A percentile compares a stretch with the other conserved stretches of the same genome.
These are phyloP conservation scores for Rhynchonema sp. DNA, from an alignment of 2,888 invertebrate genomes.

Conservation along the genomic window DNA sequence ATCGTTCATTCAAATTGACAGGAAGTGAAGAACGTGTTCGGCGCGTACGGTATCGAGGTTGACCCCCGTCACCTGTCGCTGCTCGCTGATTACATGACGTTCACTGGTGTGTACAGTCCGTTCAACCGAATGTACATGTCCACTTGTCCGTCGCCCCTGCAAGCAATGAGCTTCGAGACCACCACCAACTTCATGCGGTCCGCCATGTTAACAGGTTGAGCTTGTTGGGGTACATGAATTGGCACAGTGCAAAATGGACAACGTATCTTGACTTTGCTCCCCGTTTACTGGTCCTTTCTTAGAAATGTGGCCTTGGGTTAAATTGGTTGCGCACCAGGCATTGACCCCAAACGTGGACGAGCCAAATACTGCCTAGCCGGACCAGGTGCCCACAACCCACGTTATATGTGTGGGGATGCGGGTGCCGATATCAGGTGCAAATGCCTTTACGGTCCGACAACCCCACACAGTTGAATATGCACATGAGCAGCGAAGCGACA, in stretches of 20 bases:
- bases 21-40: conserved; percentile 90
- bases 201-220: conserved; percentile 46
- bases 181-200: conserved; percentile 61
- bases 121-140: conserved; percentile 41
- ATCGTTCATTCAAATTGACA: conserved; percentile 11
- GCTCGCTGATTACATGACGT: conserved; percentile 95
- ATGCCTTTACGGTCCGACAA: background rate
- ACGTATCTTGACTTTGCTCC: no score
- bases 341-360: no score
- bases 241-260: no score
- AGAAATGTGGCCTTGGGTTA: no score
- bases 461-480: no score
- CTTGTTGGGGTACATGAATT: background rate
- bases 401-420: no score
- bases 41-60: conserved; percentile 85
- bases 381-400: no score
- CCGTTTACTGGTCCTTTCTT: no score
- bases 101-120: conserved; percentile 43
- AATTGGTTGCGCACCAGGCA: no score
- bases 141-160: conserved; percentile 70
- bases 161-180: conserved; percentile 95
- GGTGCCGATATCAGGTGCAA: background rate
- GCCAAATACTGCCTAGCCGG: no score
- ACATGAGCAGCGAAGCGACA: no score
- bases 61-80: conserved; percentile 77